Base-by-base conservation (phyloP, 2,888 invertebrate species). In the Lochmaea capreae region DNA sequence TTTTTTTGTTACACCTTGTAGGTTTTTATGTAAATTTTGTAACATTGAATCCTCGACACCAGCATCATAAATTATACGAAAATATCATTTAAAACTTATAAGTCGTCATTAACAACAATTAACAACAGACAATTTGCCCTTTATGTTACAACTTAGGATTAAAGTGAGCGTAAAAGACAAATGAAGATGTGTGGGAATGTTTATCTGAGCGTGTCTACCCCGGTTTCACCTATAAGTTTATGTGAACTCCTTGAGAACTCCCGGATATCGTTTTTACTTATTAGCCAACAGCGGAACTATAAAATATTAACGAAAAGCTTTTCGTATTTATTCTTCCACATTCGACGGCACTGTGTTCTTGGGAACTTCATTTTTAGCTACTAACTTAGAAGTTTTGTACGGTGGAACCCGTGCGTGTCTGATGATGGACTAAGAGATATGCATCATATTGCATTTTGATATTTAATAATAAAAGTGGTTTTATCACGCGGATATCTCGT, bases 121-220 rank as follows among this genome's bases (percentile, higher is more conserved):
- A 63, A 70, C 42, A 63, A 58, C 43, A 18, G 12, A 26, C 52
- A 54, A 52, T 65, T 63, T 65, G 18, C 65, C 65, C 42, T 54
- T 62, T 57, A 49, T n/a, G 49, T 46, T 12, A 62, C 58, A 58
- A 71, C 71, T 68, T 68, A 65, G 58, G 65, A 11, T 72, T 59
- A 72, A 66, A 75, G 71, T 62, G 49, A 73, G 72, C 63, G 71
- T 73, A 72, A 76, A 76, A 77, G 73, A 73, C 65, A 75, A 78
- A 77, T 76, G 77, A 75, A 71, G 75, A 62, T 22, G 73, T 81
- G 83, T 81, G 81, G 82, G 83, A 82, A 82, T 74, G 79, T 81
- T 75, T 82, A 74, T 49, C 74, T 75, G 77, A 78, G 80, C 81
- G 79, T 81, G 72, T 77, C 78, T 71, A 67, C 72, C 65, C 67